These are phyloP conservation scores for Spatulosminthurus flaviceps DNA, from an alignment of 2,888 invertebrate genomes.

Conservation along the genomic window DNA sequence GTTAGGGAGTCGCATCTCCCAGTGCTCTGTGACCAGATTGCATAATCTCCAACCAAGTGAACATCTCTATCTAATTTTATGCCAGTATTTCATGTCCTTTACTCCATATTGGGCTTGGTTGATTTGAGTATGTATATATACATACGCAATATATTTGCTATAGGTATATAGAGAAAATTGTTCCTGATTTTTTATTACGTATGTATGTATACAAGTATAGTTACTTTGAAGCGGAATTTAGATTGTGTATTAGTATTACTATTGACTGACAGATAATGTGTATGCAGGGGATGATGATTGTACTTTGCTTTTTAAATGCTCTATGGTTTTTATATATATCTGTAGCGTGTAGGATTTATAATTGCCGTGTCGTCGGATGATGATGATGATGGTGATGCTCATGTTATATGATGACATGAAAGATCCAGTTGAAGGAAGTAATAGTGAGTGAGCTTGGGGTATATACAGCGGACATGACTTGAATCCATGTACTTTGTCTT, in stretches of 20 bases:
- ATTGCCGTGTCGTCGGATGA: neutral
- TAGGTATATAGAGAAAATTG: too few relatives aligned
- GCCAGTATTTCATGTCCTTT: neutral
- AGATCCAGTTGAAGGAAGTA: slow-evolving; percentile 30
- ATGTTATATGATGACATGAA: slow-evolving; percentile 4
- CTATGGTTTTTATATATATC: slow-evolving; percentile 2
- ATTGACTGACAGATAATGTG: too few relatives aligned
- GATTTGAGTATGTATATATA: neutral
- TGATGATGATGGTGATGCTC: neutral
- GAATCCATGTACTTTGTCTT: neutral
- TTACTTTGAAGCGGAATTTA: too few relatives aligned
- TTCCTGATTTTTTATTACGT: too few relatives aligned
- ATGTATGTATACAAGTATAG: too few relatives aligned
- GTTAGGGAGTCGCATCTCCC: slow-evolving; percentile 6
- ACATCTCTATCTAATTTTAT: slow-evolving; percentile 19
- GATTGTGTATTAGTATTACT: too few relatives aligned
- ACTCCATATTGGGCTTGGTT: neutral
- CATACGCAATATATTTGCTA: too few relatives aligned
- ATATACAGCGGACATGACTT: slow-evolving; percentile 4
- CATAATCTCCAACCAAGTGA: slow-evolving; percentile 21
- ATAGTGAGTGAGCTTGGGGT: neutral
- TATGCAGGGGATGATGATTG: neutral
- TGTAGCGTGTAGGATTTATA: slow-evolving; percentile 37
- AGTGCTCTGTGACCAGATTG: neutral
- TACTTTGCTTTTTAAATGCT: neutral